Percentiles rank a stretch among this genome's conserved stretches.
These are phyloP conservation scores for Drosophila busckii DNA, from an alignment of 1,140 invertebrate species.

Conservation along the genomic window DNA sequence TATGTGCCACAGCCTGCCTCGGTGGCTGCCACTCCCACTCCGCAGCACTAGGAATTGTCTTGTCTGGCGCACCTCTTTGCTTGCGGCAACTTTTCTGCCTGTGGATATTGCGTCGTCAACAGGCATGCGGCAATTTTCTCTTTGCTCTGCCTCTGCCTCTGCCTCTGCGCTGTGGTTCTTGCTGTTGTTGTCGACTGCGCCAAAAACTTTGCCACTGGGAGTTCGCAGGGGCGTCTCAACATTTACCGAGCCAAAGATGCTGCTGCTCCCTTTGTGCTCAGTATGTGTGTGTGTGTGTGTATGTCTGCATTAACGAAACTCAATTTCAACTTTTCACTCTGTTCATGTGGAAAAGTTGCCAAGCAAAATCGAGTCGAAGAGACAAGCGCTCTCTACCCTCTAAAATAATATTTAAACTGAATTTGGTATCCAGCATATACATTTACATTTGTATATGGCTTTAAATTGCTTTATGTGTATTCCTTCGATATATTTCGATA, in stretches of 20 bases:
- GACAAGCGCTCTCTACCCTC: not conserved
- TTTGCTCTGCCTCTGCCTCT: not conserved
- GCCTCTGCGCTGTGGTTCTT: not conserved
- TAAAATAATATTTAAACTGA: too few species aligned
- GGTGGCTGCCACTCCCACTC: too few species aligned
- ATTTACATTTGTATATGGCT: too few species aligned
- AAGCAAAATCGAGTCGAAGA: constrained; percentile 17
- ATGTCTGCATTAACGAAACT: constrained; percentile 52
- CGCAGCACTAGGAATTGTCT: too few species aligned
- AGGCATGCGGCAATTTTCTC: constrained; percentile 17
- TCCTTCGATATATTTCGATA: too few species aligned
- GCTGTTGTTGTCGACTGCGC: constrained; percentile 36
- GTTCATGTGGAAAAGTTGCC: constrained; percentile 56
- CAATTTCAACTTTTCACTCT: constrained; percentile 59
- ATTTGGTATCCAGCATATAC: too few species aligned
- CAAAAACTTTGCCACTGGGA: constrained; percentile 43
- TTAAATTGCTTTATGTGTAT: too few species aligned
- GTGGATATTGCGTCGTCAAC: constrained; percentile 40
- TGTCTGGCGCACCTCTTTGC: constrained; percentile 35
- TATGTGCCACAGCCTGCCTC: too few species aligned
- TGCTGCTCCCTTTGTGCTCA: constrained; percentile 6
- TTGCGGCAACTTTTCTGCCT: constrained; percentile 35
- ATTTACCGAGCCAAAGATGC: constrained; percentile 9
- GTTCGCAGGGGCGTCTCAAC: constrained; percentile 21
- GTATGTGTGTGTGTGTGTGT: constrained; percentile 17